Base-by-base conservation (phyloP, 2,797 vertebrate genomes). In the Manis pentadactyla region DNA sequence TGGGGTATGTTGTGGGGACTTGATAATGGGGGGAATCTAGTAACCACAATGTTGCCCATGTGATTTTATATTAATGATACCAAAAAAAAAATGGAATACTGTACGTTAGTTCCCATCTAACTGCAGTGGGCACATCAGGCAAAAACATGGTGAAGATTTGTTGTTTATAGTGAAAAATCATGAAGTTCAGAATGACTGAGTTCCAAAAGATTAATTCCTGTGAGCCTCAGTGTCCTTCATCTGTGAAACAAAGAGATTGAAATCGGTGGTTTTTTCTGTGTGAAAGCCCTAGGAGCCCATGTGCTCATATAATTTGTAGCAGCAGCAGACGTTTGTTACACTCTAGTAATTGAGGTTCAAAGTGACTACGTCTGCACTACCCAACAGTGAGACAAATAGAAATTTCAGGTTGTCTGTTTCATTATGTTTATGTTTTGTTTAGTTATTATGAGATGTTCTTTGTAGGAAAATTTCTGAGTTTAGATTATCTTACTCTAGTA, bases 361-460 rank as follows among this genome's bases (percentile, higher is more conserved):
- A 81, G 19, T 75, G 15, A 84, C 46, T 46, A 85, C n/a, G 51
- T 39, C 25, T 39, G 12, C 31, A 89, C 46, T 87, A 17, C 13
- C 59, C 53, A 66, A 57, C 12, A 93, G 51, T 57, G 49, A 93
- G 57, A 83, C 63, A 81, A 90, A 82, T 71, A 23, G 68, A 87
- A 93, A 93, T 96, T 95, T 31, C 34, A n/a, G 63, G 11, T 81
- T 93, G n/a, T 90, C 51, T 93, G 17, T 95, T 68, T 85, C 9
- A 21, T 94, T 78, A 57, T 95, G 39, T 89, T 89, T 18, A 59
- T 82, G 21, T 61, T 92, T 82, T 73, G 92, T 63, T 97, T 82
- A 25, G 17, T 89, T 87, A 74, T 78, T 92, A 53, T 79, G 9
- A 74, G 31, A 75, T 88, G 6, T 73, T 93, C 6, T 78, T 83